A percentile compares a stretch with the other conserved stretches of the same genome.
phyloP scores from a whole-genome alignment of 2,113 vertebrate species.

The Suricata suricatta region DNA sequence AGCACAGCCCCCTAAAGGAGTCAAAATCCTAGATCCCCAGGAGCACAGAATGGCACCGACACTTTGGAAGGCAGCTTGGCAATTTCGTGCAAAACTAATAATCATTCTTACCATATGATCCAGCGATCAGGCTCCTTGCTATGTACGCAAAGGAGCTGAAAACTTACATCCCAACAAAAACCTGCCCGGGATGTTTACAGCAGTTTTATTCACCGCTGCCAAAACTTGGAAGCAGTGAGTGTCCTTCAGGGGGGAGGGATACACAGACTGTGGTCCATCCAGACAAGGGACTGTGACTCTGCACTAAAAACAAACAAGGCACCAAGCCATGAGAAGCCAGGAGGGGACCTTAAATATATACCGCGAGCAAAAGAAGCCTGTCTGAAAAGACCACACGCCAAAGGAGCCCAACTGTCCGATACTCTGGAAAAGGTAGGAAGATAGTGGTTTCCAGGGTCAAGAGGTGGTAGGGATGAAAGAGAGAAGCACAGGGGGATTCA shows the following conservation, averaged over 20 bases:
- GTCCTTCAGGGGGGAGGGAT: background rate
- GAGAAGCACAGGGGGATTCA: fast-evolving
- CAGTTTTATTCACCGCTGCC: background rate
- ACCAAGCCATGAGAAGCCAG: background rate
- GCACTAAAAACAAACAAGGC: background rate
- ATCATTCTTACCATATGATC: background rate
- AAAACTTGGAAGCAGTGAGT: background rate
- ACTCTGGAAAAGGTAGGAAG: background rate
- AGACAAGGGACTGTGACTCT: background rate
- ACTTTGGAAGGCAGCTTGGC: background rate
- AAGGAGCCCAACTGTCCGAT: fast-evolving
- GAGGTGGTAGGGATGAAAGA: fast-evolving
- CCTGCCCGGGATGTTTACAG: background rate
- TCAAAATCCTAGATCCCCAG: background rate
- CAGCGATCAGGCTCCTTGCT: background rate
- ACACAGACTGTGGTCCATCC: too few species aligned
- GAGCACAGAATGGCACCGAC: background rate
- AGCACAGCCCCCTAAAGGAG: background rate
- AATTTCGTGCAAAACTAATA: background rate
- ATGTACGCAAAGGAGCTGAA: background rate
- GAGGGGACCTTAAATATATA: background rate
- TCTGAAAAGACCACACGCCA: too few species aligned
- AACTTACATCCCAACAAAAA: background rate
- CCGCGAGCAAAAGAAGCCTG: background rate
- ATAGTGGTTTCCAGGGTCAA: background rate